Evolutionary conservation across 2,797 vertebrate genomes (phyloP).

Genomic region (Pseudotriccus pelzelni): DNA sequence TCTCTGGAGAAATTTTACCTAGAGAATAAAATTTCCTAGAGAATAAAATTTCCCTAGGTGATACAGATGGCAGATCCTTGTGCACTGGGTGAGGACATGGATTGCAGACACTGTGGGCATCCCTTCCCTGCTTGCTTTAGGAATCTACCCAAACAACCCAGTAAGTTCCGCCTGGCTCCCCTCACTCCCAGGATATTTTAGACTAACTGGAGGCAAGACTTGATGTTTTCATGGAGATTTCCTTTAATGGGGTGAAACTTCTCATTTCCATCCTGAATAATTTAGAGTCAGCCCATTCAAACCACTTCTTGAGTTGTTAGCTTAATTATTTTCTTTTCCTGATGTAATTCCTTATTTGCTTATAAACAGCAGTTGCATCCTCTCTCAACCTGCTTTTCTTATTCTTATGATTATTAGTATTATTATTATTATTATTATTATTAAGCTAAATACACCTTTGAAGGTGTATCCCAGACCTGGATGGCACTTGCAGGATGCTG

Average conservation of each 20-base stretch:
- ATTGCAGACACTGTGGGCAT: background rate
- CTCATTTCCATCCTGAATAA: conserved; percentile 25
- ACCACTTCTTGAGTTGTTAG: background rate
- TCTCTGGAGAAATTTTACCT: background rate
- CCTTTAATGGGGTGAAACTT: background rate
- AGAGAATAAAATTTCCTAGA: background rate
- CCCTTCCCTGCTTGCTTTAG: background rate
- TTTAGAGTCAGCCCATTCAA: background rate
- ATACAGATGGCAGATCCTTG: accelerated
- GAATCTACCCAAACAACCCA: background rate
- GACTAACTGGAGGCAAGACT: background rate
- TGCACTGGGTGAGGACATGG: accelerated
- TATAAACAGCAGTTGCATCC: background rate
- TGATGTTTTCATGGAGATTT: background rate
- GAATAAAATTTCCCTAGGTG: accelerated
- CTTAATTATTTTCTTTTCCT: conserved; percentile 19
- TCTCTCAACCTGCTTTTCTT: background rate
- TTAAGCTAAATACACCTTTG: background rate
- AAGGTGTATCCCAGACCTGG: background rate
- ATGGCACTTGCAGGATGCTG: background rate
- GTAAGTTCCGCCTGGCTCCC: background rate
- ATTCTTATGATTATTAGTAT: background rate
- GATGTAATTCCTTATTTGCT: background rate
- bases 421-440: background rate
- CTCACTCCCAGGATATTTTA: background rate